Base-by-base conservation (phyloP, 2,797 vertebrate species). In the Anabacerthia variegaticeps region DNA sequence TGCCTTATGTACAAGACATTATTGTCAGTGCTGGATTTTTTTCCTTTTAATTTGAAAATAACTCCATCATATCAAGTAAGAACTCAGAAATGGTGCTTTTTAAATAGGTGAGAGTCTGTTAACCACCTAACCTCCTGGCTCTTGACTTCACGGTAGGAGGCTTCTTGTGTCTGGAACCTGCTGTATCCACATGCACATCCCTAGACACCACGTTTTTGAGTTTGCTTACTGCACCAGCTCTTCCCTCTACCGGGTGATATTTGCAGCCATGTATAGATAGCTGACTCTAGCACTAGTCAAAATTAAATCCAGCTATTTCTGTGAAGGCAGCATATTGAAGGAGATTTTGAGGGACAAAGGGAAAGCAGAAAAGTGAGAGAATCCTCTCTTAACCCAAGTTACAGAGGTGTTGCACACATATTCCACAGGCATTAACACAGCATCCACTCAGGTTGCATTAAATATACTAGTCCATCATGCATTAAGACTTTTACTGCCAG, bases 331-430 rank as follows among this genome's bases (percentile, higher is more conserved):
- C 17, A 24, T 58, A 34, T 28, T 69, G 34, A 67, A 73, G 36
- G 28, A 82, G 24, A 37, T 54, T 77, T 67, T 63, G 39, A 51
- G n/a, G 28, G 24, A 15, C 6, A 14, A 72, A 67, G 18, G 18
- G 17, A 80, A 51, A 30, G 34, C 0, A 5, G 37, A 62, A 81
- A 75, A 10, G 30, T 2, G 6, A 49, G 3, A 2, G 34, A 69
- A 65, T 61, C 14, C 14, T 67, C 14, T 71, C n/a, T 39, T 61
- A 92, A 44, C 36, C 12, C 36, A 74, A 68, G 37, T 23, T 59
- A 34, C 0, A 2, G 56, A 55, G 7, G 27, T 1, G 5, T 6
- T 39, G 8, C 7, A 51, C 12, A 28, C 5, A 5, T 80, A 21
- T 85, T 62, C 24, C 28, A 48, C 17, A n/a, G 14, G 14, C 27